Evolutionary conservation across 2,113 vertebrate species (phyloP).

Genomic region (Onychorhynchus coronatus): DNA sequence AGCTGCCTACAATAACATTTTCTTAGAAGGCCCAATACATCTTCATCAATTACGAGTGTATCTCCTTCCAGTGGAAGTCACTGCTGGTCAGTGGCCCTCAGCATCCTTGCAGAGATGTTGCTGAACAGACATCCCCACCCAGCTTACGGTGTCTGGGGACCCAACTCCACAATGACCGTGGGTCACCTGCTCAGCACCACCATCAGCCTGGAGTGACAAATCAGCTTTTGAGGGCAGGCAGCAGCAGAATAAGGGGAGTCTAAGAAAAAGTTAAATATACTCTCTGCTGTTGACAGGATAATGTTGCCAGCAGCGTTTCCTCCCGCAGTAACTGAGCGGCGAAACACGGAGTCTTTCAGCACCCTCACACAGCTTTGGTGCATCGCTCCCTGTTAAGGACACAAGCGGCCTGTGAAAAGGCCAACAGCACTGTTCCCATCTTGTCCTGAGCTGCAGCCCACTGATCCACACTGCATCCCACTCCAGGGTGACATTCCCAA

Average conservation of each 20-base stretch:
- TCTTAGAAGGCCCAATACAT: background rate
- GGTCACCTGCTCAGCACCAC: background rate
- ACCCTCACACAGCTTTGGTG: background rate
- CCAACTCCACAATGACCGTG: rapidly evolving
- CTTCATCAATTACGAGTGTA: rapidly evolving
- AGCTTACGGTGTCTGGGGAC: rapidly evolving
- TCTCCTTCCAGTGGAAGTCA: background rate
- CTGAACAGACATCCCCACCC: background rate
- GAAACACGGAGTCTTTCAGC: rapidly evolving
- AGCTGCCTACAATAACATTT: background rate
- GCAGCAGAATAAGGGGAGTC: background rate
- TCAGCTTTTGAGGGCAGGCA: background rate
- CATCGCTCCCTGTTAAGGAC: background rate
- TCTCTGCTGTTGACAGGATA: background rate
- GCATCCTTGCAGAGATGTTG: background rate
- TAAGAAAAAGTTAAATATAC: background rate
- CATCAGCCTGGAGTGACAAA: background rate
- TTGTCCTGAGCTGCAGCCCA: background rate
- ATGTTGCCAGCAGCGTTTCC: background rate
- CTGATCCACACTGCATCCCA: background rate
- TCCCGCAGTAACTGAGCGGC: background rate
- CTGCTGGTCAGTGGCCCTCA: background rate
- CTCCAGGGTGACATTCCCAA: background rate
- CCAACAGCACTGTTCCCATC: background rate
- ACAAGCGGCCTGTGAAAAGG: background rate